phyloP scores from a whole-genome alignment of 2,113 vertebrate species.

The Dendrocopos noguchii region DNA sequence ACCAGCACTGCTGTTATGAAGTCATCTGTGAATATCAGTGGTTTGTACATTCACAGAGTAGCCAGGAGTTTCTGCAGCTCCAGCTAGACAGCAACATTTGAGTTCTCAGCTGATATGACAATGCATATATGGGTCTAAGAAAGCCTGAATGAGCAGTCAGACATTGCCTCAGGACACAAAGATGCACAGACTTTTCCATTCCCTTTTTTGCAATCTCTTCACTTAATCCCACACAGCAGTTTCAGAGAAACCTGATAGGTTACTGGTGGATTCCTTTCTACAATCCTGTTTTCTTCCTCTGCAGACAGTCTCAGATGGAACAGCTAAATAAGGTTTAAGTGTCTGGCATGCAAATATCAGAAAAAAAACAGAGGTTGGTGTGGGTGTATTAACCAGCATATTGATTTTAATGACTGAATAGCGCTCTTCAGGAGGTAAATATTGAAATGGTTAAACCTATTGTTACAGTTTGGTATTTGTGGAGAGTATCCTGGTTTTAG shows the following conservation, averaged over 20 bases:
- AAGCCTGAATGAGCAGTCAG: constrained; percentile 56
- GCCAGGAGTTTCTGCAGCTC: not conserved
- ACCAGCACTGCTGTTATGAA: not conserved
- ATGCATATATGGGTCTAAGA: not conserved
- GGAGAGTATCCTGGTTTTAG: not conserved
- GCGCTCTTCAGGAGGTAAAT: not conserved
- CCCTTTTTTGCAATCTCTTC: not conserved
- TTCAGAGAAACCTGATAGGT: constrained; percentile 49
- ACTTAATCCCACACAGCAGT: constrained; percentile 44
- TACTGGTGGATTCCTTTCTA: constrained; percentile 19
- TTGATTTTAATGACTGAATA: not conserved
- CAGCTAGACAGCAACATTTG: not conserved
- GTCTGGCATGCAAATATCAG: not conserved
- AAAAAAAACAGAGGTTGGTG: not conserved
- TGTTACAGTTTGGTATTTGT: not conserved
- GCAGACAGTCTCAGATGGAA: constrained; percentile 40
- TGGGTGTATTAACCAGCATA: not conserved
- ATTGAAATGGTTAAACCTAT: not conserved
- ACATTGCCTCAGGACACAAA: constrained; percentile 64
- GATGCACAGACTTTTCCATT: constrained; percentile 56
- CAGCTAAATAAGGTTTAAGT: constrained; percentile 48
- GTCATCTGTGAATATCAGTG: not conserved
- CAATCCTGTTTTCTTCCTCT: constrained; percentile 40
- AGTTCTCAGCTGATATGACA: not conserved
- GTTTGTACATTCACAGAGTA: not conserved